Conservation (phyloP, 2,888 invertebrate species). For the Yponomeuta malinellus region DNA sequence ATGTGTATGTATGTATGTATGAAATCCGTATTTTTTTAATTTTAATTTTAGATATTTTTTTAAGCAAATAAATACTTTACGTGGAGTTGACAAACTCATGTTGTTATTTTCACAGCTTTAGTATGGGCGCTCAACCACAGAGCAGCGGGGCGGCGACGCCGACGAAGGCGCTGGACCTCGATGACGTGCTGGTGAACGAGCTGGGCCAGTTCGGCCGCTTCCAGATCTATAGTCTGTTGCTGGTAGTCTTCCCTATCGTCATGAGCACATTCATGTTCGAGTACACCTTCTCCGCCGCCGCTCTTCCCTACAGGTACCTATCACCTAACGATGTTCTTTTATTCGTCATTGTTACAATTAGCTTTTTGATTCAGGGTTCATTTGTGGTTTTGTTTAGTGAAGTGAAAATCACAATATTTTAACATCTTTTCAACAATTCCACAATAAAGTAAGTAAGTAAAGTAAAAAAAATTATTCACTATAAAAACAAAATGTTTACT, state of each 20-base stretch:
- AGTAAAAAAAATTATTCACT: no score
- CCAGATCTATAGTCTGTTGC: conserved; percentile 74
- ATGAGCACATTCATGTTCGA: conserved; percentile 80
- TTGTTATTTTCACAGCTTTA: no score
- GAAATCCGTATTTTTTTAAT: no score
- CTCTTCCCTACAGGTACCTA: conserved; percentile 80
- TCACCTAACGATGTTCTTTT: background rate
- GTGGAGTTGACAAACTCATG: no score
- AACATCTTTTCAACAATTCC: no score
- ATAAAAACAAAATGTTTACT: no score
- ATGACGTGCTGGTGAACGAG: conserved; percentile 50
- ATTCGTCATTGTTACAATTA: background rate
- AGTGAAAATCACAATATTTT: background rate
- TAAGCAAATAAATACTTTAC: no score
- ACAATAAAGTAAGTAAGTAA: no score
- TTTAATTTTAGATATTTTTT: no score
- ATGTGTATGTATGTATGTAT: no score
- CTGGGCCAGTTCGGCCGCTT: conserved; percentile 56
- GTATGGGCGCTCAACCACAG: no score
- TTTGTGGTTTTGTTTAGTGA: background rate
- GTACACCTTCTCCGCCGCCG: conserved; percentile 82
- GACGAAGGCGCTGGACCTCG: conserved; percentile 36
- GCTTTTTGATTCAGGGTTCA: no score
- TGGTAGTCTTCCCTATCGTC: conserved; percentile 78
- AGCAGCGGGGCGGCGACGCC: background rate